Evolutionary conservation across 2,888 invertebrate species (phyloP).

Genomic region (Stenchaetothrips biformis): DNA sequence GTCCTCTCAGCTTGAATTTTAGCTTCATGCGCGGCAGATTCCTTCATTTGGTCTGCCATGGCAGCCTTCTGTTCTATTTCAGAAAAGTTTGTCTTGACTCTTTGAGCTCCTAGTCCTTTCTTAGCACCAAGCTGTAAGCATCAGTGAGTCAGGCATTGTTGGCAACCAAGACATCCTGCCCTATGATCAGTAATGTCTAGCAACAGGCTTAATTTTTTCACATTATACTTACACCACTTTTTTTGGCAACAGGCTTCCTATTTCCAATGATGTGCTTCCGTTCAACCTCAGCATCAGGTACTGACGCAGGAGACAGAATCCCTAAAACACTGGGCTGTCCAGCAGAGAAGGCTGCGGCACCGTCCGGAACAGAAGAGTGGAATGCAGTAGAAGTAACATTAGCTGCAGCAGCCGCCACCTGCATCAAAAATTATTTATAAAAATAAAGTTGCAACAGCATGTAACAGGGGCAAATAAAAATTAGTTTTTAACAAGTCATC

Average conservation of each 20-base stretch:
- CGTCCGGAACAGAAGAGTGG: conserved; percentile 31
- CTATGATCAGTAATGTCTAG: too few relatives aligned
- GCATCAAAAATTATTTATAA: too few relatives aligned
- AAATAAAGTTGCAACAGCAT: too few relatives aligned
- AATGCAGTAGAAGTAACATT: background rate
- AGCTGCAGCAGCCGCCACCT: background rate
- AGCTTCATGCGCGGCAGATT: conserved; percentile 46
- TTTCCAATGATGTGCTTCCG: conserved; percentile 66
- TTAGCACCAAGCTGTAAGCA: conserved; percentile 70
- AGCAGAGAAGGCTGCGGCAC: conserved; percentile 33
- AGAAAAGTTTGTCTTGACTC: conserved; percentile 90
- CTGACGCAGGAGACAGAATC: background rate
- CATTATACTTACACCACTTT: conserved; percentile 56
- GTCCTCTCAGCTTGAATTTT: conserved; percentile 48
- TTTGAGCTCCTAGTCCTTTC: conserved; percentile 90
- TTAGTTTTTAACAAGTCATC: background rate
- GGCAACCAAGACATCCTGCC: too few relatives aligned
- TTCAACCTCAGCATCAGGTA: conserved; percentile 39
- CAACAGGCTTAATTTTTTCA: too few relatives aligned
- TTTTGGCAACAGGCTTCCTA: conserved; percentile 64
- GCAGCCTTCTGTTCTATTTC: conserved; percentile 89
- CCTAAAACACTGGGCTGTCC: background rate
- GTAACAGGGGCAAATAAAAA: too few relatives aligned
- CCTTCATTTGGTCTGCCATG: conserved; percentile 70
- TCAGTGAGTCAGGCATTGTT: too few relatives aligned